Conservation (phyloP, 1,140 invertebrate genomes). For the Uloborus diversus region DNA sequence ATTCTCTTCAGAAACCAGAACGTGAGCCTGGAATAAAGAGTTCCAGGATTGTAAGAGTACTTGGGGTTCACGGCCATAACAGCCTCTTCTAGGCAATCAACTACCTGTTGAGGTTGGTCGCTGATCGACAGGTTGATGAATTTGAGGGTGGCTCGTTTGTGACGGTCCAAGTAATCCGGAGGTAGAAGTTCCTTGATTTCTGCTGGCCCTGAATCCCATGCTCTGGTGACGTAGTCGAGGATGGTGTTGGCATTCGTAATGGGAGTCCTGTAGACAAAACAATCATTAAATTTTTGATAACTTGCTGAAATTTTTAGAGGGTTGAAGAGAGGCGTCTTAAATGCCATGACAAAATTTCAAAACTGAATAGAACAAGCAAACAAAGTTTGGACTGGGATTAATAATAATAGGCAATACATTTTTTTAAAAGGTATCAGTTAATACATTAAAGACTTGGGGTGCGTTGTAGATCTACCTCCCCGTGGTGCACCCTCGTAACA, state of each 20-base stretch:
- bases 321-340: no score
- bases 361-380: no score
- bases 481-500: no score
- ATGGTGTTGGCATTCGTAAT: neutral
- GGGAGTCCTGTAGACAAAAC: constrained; percentile 12
- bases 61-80: constrained; percentile 51
- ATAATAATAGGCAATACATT: no score
- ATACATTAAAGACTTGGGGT: no score
- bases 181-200: constrained; percentile 22
- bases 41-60: constrained; percentile 54
- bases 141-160: neutral
- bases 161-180: neutral
- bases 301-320: no score
- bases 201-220: constrained; percentile 26
- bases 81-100: constrained; percentile 52
- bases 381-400: no score
- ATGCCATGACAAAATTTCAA: no score
- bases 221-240: constrained; percentile 1
- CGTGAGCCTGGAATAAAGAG: constrained; percentile 1
- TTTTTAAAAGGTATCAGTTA: no score
- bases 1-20: constrained; percentile 15
- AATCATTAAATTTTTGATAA: no score
- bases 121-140: constrained; percentile 29
- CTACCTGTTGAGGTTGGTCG: constrained; percentile 45
- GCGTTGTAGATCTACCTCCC: no score